Conservation (phyloP, 1,140 invertebrate genomes). For the Drosophila ficusphila region DNA sequence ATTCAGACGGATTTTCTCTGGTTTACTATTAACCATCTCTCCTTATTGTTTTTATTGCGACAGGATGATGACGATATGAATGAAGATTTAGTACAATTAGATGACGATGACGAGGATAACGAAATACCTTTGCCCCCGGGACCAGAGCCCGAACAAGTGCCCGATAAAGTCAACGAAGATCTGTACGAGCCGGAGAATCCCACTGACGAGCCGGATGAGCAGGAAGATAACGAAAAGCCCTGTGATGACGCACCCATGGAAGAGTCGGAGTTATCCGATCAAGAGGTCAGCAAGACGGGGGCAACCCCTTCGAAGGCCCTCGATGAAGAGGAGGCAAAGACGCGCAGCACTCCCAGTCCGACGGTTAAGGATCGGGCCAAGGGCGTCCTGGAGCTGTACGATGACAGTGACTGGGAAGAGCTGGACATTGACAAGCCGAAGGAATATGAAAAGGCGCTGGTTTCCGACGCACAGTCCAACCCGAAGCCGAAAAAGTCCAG, state of each 20-base stretch:
- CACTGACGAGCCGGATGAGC: constrained; percentile 60
- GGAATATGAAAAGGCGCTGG: constrained; percentile 66
- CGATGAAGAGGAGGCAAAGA: constrained; percentile 41
- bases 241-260: constrained; percentile 16
- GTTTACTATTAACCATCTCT: constrained; percentile 64
- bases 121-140: constrained; percentile 75
- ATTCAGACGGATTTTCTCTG: constrained; percentile 10
- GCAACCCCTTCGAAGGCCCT: neutral
- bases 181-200: constrained; percentile 81
- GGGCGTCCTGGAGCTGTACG: constrained; percentile 80
- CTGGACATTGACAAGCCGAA: constrained; percentile 79
- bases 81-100: constrained; percentile 84
- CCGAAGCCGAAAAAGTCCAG: constrained; percentile 6
- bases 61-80: constrained; percentile 82
- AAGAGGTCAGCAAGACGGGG: neutral
- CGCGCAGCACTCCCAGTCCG: constrained; percentile 58
- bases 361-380: constrained; percentile 57
- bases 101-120: constrained; percentile 75
- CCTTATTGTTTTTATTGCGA: constrained; percentile 52
- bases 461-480: neutral
- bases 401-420: constrained; percentile 84
- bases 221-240: constrained; percentile 4
- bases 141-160: constrained; percentile 23
- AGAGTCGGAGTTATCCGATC: constrained; percentile 3
- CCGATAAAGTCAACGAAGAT: constrained; percentile 17